These are phyloP conservation scores for Pteronura brasiliensis DNA, from an alignment of 2,113 vertebrate species.

Conservation along the genomic window DNA sequence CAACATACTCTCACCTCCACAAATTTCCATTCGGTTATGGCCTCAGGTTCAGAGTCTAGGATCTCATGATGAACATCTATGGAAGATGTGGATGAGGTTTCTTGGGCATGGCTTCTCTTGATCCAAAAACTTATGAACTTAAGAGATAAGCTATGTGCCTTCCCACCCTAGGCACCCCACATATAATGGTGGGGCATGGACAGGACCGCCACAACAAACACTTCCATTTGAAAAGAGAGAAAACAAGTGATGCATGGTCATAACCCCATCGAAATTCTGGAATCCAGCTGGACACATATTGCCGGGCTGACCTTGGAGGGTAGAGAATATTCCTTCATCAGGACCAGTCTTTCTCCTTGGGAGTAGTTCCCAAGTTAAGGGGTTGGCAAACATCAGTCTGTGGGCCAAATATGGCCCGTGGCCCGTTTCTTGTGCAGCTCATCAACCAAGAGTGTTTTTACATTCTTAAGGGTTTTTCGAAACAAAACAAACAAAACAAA, in stretches of 20 bases:
- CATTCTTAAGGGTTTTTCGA: background rate
- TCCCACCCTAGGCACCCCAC: background rate
- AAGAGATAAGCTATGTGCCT: background rate
- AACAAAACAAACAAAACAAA: background rate
- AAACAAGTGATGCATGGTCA: too few species aligned
- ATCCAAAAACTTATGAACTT: background rate
- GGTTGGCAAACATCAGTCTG: background rate
- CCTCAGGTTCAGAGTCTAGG: background rate
- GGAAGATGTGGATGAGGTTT: background rate
- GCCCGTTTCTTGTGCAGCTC: background rate
- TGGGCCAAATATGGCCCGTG: background rate
- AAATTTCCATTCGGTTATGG: background rate
- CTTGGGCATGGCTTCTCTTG: background rate
- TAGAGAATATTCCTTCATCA: too few species aligned
- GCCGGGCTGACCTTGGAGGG: too few species aligned
- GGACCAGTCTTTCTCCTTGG: too few species aligned
- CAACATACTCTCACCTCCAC: background rate
- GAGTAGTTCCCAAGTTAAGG: background rate
- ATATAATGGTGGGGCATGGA: background rate
- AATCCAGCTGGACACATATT: background rate
- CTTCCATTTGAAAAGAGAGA: background rate
- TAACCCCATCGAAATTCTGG: background rate
- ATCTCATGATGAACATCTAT: too few species aligned
- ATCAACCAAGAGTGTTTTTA: background rate
- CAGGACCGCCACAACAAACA: background rate